A percentile compares a stretch with the other conserved stretches of the same genome.
These are phyloP conservation scores for Teleogryllus oceanicus DNA, from an alignment of 2,888 invertebrate species.

Conservation along the genomic window DNA sequence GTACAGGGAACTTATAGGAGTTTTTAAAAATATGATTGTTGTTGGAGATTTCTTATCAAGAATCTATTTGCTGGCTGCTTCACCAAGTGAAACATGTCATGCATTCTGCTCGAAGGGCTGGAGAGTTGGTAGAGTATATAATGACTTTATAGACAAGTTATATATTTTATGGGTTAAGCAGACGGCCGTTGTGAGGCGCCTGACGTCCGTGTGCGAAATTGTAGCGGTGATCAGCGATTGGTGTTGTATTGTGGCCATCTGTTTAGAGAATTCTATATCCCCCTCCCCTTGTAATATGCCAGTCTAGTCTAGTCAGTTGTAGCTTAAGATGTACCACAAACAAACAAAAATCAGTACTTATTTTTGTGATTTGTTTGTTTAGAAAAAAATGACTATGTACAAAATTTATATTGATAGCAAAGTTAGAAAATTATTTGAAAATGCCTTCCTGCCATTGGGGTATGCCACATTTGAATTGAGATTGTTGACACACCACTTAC, in stretches of 20 bases:
- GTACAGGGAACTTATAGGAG: slow-evolving; percentile 30
- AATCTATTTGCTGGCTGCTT: slow-evolving; percentile 29
- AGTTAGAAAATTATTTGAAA: slow-evolving; percentile 49
- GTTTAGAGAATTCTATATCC: slow-evolving; percentile 29
- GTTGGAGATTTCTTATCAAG: slow-evolving; percentile 32
- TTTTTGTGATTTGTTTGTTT: slow-evolving; percentile 53
- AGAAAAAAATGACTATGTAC: slow-evolving; percentile 50
- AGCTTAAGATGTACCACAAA: slow-evolving; percentile 34
- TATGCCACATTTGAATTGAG: slow-evolving; percentile 56
- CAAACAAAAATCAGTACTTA: slow-evolving; percentile 46
- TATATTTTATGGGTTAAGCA: slow-evolving; percentile 24
- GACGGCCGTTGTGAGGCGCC: neutral
- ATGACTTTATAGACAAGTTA: slow-evolving; percentile 22
- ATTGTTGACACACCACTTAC: slow-evolving; percentile 40
- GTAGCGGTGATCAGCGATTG: slow-evolving; percentile 31
- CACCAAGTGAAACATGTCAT: slow-evolving; percentile 32
- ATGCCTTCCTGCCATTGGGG: slow-evolving; percentile 64
- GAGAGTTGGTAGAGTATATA: slow-evolving; percentile 24
- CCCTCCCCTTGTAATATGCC: slow-evolving; percentile 37
- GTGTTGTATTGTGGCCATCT: slow-evolving; percentile 33
- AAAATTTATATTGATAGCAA: slow-evolving; percentile 50
- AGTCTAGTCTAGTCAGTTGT: slow-evolving; percentile 39
- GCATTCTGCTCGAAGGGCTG: slow-evolving; percentile 18
- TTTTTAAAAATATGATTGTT: slow-evolving; percentile 32
- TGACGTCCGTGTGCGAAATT: slow-evolving; percentile 18